Evolutionary conservation across 2,113 vertebrate genomes (phyloP), one percentile per base, ranked within the genome.

Genomic region (Xiphorhynchus elegans): DNA sequence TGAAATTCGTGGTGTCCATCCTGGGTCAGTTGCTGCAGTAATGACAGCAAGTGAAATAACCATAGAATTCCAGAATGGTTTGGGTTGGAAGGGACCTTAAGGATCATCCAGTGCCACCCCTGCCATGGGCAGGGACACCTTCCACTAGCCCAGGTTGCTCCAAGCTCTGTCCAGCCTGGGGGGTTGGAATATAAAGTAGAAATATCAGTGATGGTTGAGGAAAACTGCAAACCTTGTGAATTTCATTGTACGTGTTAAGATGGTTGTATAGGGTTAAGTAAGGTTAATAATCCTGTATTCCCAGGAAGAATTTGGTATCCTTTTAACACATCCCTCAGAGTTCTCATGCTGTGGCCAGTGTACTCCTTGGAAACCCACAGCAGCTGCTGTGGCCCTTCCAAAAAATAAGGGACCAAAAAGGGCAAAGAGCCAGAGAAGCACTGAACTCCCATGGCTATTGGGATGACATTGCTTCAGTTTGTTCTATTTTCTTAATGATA

Each of bases 401-500:
- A 17, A n/a, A n/a, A 12, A 2, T 4, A 13, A 12, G 7, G 11
- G 46, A 23, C 16, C n/a, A 58, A 37, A 77, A 37, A 25, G 9
- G 21, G 37, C 40, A 67, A 53, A 49, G 19, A 83, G 13, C 17
- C 59, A 42, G 13, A 40, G 42, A 31, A 81, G 5, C 12, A 2
- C 31, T 53, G 60, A 78, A 28, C 2, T 81, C 24, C n/a, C 25
- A 3, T 7, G 13, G 56, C 6, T 11, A 8, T 1, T 2, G 5
- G n/a, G 14, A n/a, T 31, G 60, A 7, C 11, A 7, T 7, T 28
- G 33, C 58, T 78, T 12, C 15, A 10, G 20, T 21, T 66, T 50
- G 13, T 40, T 2, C 7, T 8, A 0, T 39, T 47, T 10, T 21
- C n/a, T 1, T 5, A 9, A 9, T 8, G 10, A 0, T 18, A 1